Conservation (phyloP, 2,113 vertebrate genomes). For the Isichthys henryi region DNA sequence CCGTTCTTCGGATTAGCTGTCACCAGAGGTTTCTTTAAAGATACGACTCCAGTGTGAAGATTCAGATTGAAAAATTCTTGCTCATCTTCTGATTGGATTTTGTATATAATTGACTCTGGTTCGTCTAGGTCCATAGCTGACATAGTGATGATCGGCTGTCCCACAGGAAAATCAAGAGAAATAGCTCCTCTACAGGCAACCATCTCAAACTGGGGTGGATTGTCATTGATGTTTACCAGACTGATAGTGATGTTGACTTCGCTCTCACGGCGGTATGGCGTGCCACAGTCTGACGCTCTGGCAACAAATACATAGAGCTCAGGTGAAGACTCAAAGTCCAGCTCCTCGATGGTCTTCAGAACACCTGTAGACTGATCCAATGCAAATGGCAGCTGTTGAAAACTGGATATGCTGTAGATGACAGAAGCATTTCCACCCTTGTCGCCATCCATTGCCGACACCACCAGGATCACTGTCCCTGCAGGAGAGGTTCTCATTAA, state of each 20-base stretch:
- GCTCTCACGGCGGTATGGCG: slow-evolving; percentile 84
- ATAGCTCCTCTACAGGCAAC: slow-evolving; percentile 85
- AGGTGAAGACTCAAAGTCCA: slow-evolving; percentile 88
- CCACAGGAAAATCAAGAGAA: slow-evolving; percentile 78
- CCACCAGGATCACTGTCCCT: slow-evolving; percentile 67
- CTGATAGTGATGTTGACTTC: slow-evolving; percentile 87
- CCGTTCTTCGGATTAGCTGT: slow-evolving; percentile 69
- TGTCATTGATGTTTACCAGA: slow-evolving; percentile 86
- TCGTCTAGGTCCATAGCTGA: slow-evolving; percentile 94
- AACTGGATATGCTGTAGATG: slow-evolving; percentile 78
- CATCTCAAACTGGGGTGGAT: slow-evolving; percentile 87
- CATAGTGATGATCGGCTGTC: slow-evolving; percentile 79
- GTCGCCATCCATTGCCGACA: slow-evolving; percentile 81
- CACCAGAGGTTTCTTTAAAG: slow-evolving; percentile 73
- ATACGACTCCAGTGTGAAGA: slow-evolving; percentile 82
- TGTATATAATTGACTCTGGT: slow-evolving; percentile 79
- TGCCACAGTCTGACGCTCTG: slow-evolving; percentile 91
- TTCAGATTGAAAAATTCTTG: slow-evolving; percentile 84
- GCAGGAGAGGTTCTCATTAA: slow-evolving; percentile 80
- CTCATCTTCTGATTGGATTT: slow-evolving; percentile 86
- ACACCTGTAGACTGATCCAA: slow-evolving; percentile 85
- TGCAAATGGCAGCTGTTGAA: slow-evolving; percentile 73
- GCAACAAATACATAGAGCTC: slow-evolving; percentile 81
- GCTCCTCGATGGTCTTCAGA: slow-evolving; percentile 72
- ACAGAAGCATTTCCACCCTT: slow-evolving; percentile 86